Base-by-base conservation (phyloP, 2,888 invertebrate genomes). In the Rosalia funebris region DNA sequence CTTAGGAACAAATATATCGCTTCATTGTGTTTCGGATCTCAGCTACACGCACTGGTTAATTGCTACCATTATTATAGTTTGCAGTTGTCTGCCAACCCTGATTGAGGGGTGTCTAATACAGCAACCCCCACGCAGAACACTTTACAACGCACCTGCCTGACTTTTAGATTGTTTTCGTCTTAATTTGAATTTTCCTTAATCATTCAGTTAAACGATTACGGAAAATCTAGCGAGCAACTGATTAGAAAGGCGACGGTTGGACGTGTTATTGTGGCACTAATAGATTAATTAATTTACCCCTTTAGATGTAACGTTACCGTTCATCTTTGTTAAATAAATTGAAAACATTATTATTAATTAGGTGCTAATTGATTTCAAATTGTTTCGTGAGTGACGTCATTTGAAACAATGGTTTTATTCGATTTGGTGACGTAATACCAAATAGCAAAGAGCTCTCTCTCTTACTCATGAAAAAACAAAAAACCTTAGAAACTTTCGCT, bases 241-340 rank as follows among this genome's bases (percentile, higher is more conserved):
- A 60, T 60, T 60, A 60, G 45, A 56, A 56, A 45, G 53, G 48
- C 46, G 41, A 47, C 46, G 39, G 39, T 56, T 47, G 46, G 39
- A 25, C 39, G 9, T 46, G 46, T 62, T 58, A 62, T 58, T 62
- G 55, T 58, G 45, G 41, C 57, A 52, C 50, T 63, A 61, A 63
- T 61, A 57, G 60, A 63, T 61, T 63, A 57, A 63, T 63, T 61
- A 63, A 63, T 63, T 63, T 63, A 60, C 50, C 62, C 55, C 57
- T 55, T 55, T 36, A 48, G 58, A 58, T 55, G 58, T 50, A 50
- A 62, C 31, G n/a, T 55, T 19, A 50, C 45, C 48, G 55, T 62
- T 45, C 48, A 54, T 55, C 57, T 57, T 58, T 52, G 58, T 58
- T 58, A 62, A 44, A 62, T 54, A 57, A 62, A 62, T 58, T 62